A percentile compares a stretch with the other conserved stretches of the same genome.
Conservation (phyloP, 1,140 invertebrate genomes). For the Sycophaga agraensis region DNA sequence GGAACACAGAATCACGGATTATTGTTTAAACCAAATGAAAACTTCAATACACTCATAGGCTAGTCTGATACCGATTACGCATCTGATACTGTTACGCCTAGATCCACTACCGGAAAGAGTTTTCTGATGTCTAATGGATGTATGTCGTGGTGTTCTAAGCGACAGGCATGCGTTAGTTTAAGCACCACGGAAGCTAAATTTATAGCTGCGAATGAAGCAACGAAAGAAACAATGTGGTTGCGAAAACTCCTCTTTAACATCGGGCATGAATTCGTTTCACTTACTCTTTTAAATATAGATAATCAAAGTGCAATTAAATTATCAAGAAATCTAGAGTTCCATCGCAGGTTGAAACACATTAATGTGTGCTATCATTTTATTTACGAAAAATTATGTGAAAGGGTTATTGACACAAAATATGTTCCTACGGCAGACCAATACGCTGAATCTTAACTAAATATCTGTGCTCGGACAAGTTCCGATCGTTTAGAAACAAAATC, state of each 20-base stretch:
- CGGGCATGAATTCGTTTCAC: no score
- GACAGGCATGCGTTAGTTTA: slow-evolving; percentile 35
- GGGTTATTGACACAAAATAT: no score
- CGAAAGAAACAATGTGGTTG: slow-evolving; percentile 35
- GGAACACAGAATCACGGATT: slow-evolving; percentile 41
- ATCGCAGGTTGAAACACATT: no score
- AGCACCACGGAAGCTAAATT: slow-evolving; percentile 50
- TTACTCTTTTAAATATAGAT: no score
- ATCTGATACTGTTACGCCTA: slow-evolving; percentile 23
- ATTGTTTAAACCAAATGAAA: slow-evolving; percentile 25
- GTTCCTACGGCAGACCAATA: no score
- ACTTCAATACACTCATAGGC: not conserved
- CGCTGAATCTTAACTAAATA: no score
- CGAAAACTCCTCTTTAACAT: slow-evolving; percentile 25
- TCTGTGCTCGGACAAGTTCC: no score
- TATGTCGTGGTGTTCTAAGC: slow-evolving; percentile 40
- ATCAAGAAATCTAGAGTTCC: no score
- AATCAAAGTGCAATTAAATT: no score
- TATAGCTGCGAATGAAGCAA: slow-evolving; percentile 38
- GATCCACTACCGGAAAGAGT: slow-evolving; percentile 31
- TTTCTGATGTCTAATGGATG: slow-evolving; percentile 26
- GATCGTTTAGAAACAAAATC: no score
- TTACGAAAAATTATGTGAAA: no score
- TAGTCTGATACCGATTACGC: slow-evolving; percentile 35
- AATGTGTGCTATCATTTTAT: no score